Evolutionary conservation across 2,797 vertebrate genomes (phyloP).

Genomic region (Chelon auratus): DNA sequence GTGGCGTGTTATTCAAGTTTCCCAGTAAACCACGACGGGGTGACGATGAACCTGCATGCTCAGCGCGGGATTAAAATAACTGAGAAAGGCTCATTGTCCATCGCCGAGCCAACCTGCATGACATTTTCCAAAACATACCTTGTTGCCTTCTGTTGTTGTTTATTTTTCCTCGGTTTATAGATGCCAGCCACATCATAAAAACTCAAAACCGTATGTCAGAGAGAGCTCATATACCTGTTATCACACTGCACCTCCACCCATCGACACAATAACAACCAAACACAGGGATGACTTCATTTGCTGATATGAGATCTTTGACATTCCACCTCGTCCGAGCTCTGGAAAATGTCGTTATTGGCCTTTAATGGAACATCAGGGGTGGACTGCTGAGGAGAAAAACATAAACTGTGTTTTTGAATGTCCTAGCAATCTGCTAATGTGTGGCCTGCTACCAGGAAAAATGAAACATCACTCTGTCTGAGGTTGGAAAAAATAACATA

Average conservation of each 20-base stretch:
- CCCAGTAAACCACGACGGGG: neutral
- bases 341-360: neutral
- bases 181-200: conserved; percentile 28
- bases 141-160: conserved; percentile 17
- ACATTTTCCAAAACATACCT: conserved; percentile 45
- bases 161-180: conserved; percentile 21
- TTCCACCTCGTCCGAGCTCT: conserved; percentile 1
- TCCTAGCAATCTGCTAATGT: conserved; percentile 3
- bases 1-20: neutral
- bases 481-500: conserved; percentile 24
- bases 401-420: conserved; percentile 3
- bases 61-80: neutral
- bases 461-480: neutral
- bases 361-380: neutral
- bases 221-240: conserved; percentile 52
- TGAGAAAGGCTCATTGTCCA: neutral
- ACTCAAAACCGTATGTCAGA: conserved; percentile 14
- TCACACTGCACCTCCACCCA: conserved; percentile 55
- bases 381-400: conserved; percentile 18
- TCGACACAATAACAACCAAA: conserved; percentile 42
- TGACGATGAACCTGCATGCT: no score
- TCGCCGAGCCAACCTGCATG: neutral
- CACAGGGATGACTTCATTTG: conserved; percentile 4
- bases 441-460: conserved; percentile 27
- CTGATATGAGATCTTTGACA: conserved; percentile 21